These are phyloP conservation scores for Diacarnus erythraeanus DNA, from an alignment of 37 sponge, comb jelly and placozoan genomes.

Conservation along the genomic window DNA sequence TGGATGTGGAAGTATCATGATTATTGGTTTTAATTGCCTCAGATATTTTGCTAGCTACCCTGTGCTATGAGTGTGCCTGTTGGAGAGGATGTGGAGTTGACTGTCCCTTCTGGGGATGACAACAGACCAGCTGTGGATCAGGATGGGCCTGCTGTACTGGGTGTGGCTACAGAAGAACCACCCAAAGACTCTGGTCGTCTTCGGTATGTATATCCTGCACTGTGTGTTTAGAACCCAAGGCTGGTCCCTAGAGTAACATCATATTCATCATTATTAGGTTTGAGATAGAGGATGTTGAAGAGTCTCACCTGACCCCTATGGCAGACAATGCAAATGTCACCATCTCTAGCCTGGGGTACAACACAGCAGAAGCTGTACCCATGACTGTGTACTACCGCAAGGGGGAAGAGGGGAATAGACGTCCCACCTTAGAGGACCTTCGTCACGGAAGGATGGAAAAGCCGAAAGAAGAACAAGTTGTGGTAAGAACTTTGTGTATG, in stretches of 20 bases:
- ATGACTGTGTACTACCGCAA: constrained; percentile 67
- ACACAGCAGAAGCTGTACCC: constrained; percentile 77
- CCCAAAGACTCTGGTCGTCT: constrained; percentile 4
- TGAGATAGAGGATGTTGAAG: constrained; percentile 66
- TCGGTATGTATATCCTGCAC: not conserved
- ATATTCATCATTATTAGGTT: constrained; percentile 14
- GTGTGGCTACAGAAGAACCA: not conserved
- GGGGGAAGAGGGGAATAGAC: constrained; percentile 6
- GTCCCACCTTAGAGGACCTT: constrained; percentile 75
- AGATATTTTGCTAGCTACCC: not conserved
- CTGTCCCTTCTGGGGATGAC: no score
- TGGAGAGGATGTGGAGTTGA: constrained; percentile 7
- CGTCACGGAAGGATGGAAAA: constrained; percentile 5
- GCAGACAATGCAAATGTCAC: constrained; percentile 2
- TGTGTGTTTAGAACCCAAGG: not conserved
- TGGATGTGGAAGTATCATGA: no score
- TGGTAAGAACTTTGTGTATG: not conserved
- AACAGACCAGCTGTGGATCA: not conserved
- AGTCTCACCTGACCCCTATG: not conserved
- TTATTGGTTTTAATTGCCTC: no score
- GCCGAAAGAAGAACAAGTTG: not conserved
- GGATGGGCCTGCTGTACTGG: not conserved
- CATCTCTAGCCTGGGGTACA: constrained; percentile 48
- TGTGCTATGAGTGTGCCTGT: constrained; percentile 5
- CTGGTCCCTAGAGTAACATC: not conserved